Evolutionary conservation across 1,140 invertebrate genomes (phyloP).

Genomic region (Bombus sylvicola): DNA sequence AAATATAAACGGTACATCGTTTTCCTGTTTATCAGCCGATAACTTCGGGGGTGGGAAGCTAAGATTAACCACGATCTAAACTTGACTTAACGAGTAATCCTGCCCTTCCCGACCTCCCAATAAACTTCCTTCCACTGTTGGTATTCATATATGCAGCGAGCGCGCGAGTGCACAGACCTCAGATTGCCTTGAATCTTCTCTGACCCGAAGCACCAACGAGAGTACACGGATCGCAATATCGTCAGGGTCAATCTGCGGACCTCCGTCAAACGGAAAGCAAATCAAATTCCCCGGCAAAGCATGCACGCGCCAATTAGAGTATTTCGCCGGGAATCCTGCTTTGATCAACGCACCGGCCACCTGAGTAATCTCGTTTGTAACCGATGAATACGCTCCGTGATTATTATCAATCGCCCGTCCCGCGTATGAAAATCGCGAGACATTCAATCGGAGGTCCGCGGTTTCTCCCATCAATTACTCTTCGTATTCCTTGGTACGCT

Average conservation of each 20-base stretch:
- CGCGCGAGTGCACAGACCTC: constrained; percentile 47
- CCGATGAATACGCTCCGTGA: constrained; percentile 64
- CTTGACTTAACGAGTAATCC: constrained; percentile 7
- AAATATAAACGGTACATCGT: background rate
- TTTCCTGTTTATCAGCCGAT: constrained; percentile 40
- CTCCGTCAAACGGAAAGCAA: constrained; percentile 66
- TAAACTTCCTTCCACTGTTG: constrained; percentile 51
- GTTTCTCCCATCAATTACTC: background rate
- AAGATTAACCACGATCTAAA: constrained; percentile 40
- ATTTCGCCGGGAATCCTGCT: constrained; percentile 66
- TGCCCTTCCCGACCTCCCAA: constrained; percentile 29
- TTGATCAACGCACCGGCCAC: constrained; percentile 73
- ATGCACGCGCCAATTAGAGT: constrained; percentile 66
- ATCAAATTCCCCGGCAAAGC: constrained; percentile 69
- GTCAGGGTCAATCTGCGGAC: constrained; percentile 67
- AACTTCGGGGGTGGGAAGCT: background rate
- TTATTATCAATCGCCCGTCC: constrained; percentile 65
- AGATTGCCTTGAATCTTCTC: constrained; percentile 57
- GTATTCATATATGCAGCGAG: constrained; percentile 52
- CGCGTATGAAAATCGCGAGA: background rate
- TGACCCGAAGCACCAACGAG: constrained; percentile 26
- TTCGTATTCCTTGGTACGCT: background rate
- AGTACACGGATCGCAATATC: constrained; percentile 66
- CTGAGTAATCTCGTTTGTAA: constrained; percentile 71
- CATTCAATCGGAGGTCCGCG: background rate